Evolutionary conservation across 2,888 invertebrate species (phyloP).

Genomic region (Torymus tubicola): DNA sequence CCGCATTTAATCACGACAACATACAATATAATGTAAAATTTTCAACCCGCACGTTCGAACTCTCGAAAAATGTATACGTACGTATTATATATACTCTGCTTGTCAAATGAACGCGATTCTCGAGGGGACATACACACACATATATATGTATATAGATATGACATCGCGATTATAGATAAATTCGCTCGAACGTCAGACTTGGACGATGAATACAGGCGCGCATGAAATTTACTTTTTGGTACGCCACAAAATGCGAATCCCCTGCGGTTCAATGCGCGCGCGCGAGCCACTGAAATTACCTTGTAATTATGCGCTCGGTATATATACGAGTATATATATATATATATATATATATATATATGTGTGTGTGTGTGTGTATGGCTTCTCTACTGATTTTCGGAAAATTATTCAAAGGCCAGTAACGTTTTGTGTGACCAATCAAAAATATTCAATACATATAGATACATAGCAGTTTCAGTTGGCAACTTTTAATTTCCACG

Average conservation of each 20-base stretch:
- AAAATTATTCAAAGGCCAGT: constrained; percentile 42
- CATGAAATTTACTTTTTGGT: constrained; percentile 2
- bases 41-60: no score
- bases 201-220: neutral
- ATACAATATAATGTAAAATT: no score
- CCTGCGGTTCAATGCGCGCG: neutral
- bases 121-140: no score
- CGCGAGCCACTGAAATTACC: constrained; percentile 13
- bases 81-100: no score
- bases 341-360: no score
- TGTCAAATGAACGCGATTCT: no score
- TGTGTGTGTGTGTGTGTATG: no score
- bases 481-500: constrained; percentile 6
- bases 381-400: constrained; percentile 12
- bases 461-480: neutral
- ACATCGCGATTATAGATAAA: constrained; percentile 38
- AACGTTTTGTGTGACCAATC: neutral
- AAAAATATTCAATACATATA: neutral
- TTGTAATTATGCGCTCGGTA: constrained; percentile 27
- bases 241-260: constrained; percentile 13
- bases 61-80: no score
- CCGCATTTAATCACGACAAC: no score
- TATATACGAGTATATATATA: neutral
- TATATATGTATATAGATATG: no score
- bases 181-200: constrained; percentile 31